These are phyloP conservation scores for Festucalex cinctus DNA, from an alignment of 2,113 vertebrate genomes.

Conservation along the genomic window DNA sequence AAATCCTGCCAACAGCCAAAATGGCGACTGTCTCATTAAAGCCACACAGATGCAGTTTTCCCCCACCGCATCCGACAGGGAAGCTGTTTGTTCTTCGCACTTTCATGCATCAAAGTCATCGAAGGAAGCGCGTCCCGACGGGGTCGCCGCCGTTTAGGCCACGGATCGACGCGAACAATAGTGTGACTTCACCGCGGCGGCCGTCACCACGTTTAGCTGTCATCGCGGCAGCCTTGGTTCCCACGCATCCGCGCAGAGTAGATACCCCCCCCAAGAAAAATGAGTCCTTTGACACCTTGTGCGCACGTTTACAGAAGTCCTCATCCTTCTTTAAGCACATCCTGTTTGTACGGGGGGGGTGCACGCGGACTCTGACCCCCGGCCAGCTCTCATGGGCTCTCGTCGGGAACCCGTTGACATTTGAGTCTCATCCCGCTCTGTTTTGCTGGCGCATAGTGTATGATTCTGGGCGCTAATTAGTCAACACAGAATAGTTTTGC, in stretches of 20 bases:
- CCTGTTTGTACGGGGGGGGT: conserved; percentile 61
- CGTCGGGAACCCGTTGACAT: conserved; percentile 49
- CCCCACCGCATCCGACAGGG: conserved; percentile 16
- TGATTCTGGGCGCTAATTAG: conserved; percentile 3
- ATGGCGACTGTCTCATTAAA: not conserved
- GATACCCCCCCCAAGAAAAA: conserved; percentile 41
- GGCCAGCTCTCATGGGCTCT: conserved; percentile 50
- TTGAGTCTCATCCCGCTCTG: conserved; percentile 13
- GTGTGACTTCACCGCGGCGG: conserved; percentile 53
- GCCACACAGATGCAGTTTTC: conserved; percentile 9
- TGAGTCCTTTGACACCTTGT: conserved; percentile 60
- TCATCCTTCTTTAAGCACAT: conserved; percentile 62
- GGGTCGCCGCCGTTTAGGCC: conserved; percentile 47
- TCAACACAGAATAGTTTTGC: not conserved
- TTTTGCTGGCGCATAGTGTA: conserved; percentile 20
- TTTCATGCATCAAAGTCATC: conserved; percentile 57
- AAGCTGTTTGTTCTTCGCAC: conserved; percentile 49
- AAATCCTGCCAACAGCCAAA: not conserved
- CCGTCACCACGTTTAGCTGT: conserved; percentile 46
- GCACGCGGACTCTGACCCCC: conserved; percentile 51
- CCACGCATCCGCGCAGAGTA: conserved; percentile 54
- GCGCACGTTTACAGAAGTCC: conserved; percentile 46
- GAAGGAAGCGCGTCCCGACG: conserved; percentile 44
- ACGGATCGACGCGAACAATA: conserved; percentile 70
- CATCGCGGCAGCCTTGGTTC: conserved; percentile 68